Percentiles rank a stretch among this genome's conserved stretches.
Conservation (phyloP, 1,140 invertebrate genomes). For the Globodera ellingtonae region DNA sequence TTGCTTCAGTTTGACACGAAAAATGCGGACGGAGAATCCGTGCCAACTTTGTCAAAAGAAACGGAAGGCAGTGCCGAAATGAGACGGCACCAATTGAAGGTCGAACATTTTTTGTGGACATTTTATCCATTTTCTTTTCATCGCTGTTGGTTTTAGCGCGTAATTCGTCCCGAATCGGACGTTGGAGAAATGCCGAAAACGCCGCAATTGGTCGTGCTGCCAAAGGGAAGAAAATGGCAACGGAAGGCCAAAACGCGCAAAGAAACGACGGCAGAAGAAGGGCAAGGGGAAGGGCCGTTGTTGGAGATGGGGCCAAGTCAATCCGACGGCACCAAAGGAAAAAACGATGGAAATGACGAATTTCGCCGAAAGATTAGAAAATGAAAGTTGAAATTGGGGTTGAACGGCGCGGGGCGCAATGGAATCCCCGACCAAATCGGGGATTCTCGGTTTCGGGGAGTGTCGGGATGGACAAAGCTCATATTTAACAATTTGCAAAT, state of each 20-base stretch:
- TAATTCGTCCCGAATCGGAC: background rate
- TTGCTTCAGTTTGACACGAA: background rate
- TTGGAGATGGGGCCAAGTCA: background rate
- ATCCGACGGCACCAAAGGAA: background rate
- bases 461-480: no score
- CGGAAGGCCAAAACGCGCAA: background rate
- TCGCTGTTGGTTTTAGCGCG: background rate
- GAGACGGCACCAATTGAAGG: background rate
- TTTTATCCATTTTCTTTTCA: no score
- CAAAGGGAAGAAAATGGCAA: background rate
- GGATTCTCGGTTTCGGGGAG: no score
- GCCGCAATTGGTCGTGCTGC: background rate
- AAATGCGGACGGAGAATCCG: background rate
- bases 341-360: background rate
- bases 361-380: background rate
- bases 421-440: no score
- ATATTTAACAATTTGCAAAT: no score
- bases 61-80: background rate
- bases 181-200: background rate
- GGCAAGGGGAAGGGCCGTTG: background rate
- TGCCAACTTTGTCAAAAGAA: background rate
- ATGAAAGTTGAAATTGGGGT: background rate
- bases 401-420: no score
- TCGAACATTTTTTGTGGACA: background rate
- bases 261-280: background rate